Conservation (phyloP, 2,797 vertebrate genomes). For the Novumbra hubbsi region DNA sequence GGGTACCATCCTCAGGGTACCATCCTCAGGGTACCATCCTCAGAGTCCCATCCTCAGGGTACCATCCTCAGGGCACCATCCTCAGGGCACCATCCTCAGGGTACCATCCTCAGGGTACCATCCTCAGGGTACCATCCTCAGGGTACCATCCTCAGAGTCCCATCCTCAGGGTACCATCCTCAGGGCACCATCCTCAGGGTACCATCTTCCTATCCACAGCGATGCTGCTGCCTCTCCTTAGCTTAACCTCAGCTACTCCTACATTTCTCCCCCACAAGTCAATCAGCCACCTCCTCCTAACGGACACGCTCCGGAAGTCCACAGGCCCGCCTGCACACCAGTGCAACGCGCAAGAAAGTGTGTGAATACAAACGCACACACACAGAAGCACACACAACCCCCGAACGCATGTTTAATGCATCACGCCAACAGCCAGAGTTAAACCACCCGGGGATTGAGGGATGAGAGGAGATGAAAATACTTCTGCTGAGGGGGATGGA, state of each 20-base stretch:
- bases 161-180: too few relatives aligned
- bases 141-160: too few relatives aligned
- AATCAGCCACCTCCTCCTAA: slow-evolving; percentile 14
- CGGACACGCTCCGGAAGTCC: slow-evolving; percentile 12
- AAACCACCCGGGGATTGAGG: not conserved
- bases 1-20: too few relatives aligned
- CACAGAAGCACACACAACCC: slow-evolving; percentile 12
- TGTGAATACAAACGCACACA: not conserved
- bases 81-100: too few relatives aligned
- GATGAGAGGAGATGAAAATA: not conserved
- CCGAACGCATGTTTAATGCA: slow-evolving; percentile 24
- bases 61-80: too few relatives aligned
- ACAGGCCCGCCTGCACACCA: not conserved
- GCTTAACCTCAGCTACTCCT: slow-evolving; percentile 25
- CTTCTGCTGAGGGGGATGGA: not conserved
- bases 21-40: too few relatives aligned
- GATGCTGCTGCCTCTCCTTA: slow-evolving; percentile 33
- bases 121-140: too few relatives aligned
- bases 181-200: too few relatives aligned
- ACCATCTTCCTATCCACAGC: slow-evolving; percentile 30
- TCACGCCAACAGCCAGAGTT: slow-evolving; percentile 9
- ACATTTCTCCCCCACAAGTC: slow-evolving; percentile 54
- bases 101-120: too few relatives aligned
- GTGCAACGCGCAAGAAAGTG: not conserved
- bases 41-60: too few relatives aligned